These are phyloP conservation scores for Cephus sareptanus DNA, from an alignment of 2,888 invertebrate species.

Conservation along the genomic window DNA sequence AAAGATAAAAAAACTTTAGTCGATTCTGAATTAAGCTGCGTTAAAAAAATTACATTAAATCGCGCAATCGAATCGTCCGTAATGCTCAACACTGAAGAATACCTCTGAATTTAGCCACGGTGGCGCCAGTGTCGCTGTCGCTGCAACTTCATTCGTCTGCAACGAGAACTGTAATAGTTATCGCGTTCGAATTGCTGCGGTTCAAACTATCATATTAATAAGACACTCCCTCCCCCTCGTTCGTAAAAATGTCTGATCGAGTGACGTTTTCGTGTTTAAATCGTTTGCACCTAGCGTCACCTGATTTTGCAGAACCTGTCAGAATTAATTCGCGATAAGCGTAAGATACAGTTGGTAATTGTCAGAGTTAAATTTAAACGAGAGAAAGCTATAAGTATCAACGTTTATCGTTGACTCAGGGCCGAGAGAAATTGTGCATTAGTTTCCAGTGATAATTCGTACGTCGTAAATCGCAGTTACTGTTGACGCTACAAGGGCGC, in stretches of 20 bases:
- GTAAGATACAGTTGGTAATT: background rate
- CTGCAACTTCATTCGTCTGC: background rate
- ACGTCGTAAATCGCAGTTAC: background rate
- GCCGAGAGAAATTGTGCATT: background rate
- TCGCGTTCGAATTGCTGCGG: background rate
- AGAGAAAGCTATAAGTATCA: background rate
- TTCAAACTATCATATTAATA: background rate
- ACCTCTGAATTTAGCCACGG: background rate
- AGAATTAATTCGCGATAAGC: background rate
- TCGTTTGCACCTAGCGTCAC: background rate
- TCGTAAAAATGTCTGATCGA: background rate
- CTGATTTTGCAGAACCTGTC: background rate
- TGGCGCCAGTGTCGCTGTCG: background rate
- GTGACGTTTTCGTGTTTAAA: background rate
- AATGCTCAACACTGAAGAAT: background rate
- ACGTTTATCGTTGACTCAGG: background rate
- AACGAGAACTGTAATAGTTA: background rate
- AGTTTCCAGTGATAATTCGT: background rate
- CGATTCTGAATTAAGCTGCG: background rate
- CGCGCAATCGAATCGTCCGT: background rate
- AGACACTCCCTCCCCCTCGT: background rate
- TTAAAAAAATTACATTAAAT: background rate
- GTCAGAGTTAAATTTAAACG: background rate
- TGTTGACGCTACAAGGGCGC: background rate
- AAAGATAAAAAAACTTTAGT: background rate